These are phyloP conservation scores for Hipposideros armiger DNA, from an alignment of 2,113 vertebrate species.

Conservation along the genomic window DNA sequence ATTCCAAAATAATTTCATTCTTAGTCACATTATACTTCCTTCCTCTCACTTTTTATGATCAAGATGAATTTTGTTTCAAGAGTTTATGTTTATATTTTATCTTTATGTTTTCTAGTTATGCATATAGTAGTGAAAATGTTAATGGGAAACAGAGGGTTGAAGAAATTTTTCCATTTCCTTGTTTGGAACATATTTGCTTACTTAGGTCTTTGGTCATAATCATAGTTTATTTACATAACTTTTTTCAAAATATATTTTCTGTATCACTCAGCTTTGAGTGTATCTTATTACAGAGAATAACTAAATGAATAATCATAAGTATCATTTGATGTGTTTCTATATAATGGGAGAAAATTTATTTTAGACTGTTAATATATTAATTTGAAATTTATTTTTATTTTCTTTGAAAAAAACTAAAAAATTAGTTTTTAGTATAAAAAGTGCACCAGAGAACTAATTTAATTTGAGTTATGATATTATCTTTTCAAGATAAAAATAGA, in stretches of 20 bases:
- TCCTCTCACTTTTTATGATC: neutral
- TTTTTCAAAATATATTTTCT: neutral
- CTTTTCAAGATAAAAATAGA: neutral
- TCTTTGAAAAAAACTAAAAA: neutral
- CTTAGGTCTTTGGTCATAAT: neutral
- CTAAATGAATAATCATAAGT: neutral
- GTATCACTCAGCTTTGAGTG: neutral
- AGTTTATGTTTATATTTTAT: neutral
- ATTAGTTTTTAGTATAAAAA: neutral
- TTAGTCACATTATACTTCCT: neutral
- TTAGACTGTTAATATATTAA: neutral
- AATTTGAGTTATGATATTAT: neutral
- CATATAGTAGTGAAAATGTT: neutral
- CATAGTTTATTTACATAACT: neutral
- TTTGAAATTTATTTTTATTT: conserved; percentile 28
- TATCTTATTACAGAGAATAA: neutral
- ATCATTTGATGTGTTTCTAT: neutral
- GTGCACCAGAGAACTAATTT: neutral
- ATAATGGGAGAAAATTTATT: neutral
- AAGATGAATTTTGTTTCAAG: neutral
- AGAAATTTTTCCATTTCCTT: neutral
- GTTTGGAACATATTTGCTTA: conserved; percentile 20
- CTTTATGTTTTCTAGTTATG: neutral
- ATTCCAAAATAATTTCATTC: neutral
- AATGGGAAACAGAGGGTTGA: neutral